Base-by-base conservation (phyloP, 2,888 invertebrate genomes). In the Hedya salicella region DNA sequence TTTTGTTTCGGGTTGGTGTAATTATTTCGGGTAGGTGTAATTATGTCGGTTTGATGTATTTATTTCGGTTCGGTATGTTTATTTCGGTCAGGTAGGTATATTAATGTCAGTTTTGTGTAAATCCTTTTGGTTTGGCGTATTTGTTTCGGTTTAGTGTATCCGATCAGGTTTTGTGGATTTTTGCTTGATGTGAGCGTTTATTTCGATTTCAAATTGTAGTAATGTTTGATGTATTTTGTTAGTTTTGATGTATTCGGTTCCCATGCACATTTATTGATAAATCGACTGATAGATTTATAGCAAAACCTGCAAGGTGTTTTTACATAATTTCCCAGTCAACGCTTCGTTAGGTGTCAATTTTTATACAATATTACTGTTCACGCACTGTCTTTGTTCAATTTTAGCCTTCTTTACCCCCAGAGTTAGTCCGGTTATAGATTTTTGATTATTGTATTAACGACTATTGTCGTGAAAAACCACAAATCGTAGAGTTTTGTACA, bases 341-440 rank as follows among this genome's bases (percentile, higher is more conserved):
- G 56, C 56, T 44, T 44, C 11, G 2, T 54, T 44, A 17, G 17
- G 17, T 56, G 17, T 56, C 6, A 1, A 25, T 54, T 54, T 19
- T 21, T 54, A 16, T 8, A 21, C 14, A 21, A 11, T 16, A 25
- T 48, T 48, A 13, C 11, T 13, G 52, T 25, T 6, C 32, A 52
- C 52, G n/a, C 8, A 9, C 2, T 16, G 5, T 25, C 25, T 6
- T 25, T 1, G 25, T 25, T 6, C 25, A 25, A n/a, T n/a, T n/a
- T n/a, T n/a, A n/a, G n/a, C n/a, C n/a, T n/a, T n/a, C n/a, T n/a
- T n/a, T n/a, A n/a, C n/a, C n/a, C n/a, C n/a, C n/a, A n/a, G n/a
- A 25, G 25, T 25, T 6, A 25, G 25, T 25, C 25, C 25, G 5
- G 25, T 25, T 25, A 25, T 25, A 25, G 4, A n/a, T 25, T 25